Evolutionary conservation across 2,113 vertebrate species (phyloP).

Genomic region (Haplotaxodon microlepis): DNA sequence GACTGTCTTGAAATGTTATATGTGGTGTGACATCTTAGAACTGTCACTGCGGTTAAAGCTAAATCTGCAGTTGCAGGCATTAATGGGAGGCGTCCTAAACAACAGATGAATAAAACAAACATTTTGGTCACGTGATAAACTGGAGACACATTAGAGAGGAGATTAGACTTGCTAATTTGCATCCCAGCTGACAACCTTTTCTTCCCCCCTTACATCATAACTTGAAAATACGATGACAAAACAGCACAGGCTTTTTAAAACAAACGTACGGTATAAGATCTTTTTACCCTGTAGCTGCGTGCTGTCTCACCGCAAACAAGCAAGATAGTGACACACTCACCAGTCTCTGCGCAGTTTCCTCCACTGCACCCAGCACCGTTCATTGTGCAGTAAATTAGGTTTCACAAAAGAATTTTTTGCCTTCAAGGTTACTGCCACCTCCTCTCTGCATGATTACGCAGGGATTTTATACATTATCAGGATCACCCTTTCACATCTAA

Average conservation of each 20-base stretch:
- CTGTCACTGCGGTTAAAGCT: background rate
- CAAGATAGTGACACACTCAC: background rate
- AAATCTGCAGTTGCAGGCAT: background rate
- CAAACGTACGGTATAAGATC: background rate
- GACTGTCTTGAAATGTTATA: background rate
- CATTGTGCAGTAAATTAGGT: constrained; percentile 4
- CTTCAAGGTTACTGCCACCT: constrained; percentile 10
- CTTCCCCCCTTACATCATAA: background rate
- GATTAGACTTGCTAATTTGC: background rate
- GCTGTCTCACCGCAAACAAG: background rate
- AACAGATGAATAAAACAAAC: background rate
- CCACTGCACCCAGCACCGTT: background rate
- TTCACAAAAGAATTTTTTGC: background rate
- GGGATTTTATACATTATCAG: background rate
- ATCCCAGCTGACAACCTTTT: background rate
- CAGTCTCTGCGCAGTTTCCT: background rate
- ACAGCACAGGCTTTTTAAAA: background rate
- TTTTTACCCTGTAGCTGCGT: background rate
- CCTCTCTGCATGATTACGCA: constrained; percentile 1
- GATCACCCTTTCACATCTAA: constrained; percentile 17
- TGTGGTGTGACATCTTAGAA: background rate
- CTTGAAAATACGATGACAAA: background rate
- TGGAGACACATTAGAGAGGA: background rate
- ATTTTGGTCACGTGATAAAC: background rate
- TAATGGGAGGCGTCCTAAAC: background rate